phyloP scores from a whole-genome alignment of 1,140 invertebrate species.

The Pachypeltis micranthus region DNA sequence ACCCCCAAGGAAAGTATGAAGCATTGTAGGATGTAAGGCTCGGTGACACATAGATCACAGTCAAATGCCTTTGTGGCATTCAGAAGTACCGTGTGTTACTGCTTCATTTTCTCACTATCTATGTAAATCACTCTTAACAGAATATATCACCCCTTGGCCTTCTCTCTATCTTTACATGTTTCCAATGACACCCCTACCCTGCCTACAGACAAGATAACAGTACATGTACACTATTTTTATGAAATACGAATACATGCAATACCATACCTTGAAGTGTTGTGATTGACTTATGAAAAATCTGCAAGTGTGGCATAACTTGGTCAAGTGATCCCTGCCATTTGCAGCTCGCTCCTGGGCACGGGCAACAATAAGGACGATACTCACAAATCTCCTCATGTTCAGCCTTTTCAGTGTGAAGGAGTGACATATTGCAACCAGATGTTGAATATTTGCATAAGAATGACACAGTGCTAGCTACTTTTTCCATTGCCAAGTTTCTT shows the following conservation, averaged over 20 bases:
- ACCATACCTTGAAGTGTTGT: slow-evolving; percentile 75
- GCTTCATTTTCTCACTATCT: no score
- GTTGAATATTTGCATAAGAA: slow-evolving; percentile 99
- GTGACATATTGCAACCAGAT: slow-evolving; percentile 83
- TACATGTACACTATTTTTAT: slow-evolving; percentile 8
- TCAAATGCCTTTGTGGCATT: no score
- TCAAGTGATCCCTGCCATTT: slow-evolving; percentile 96
- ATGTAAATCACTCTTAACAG: no score
- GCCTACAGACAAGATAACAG: no score
- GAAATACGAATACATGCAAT: slow-evolving; percentile 12
- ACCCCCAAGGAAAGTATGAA: no score
- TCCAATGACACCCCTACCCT: no score
- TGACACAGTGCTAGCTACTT: slow-evolving; percentile 93
- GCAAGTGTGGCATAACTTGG: slow-evolving; percentile 94
- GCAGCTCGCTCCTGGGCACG: slow-evolving; percentile 95
- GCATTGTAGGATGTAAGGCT: no score
- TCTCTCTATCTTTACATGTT: no score
- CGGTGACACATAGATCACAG: no score
- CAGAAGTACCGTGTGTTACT: no score
- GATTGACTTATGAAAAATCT: slow-evolving; percentile 97
- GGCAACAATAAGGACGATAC: slow-evolving; percentile 92
- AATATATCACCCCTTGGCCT: no score
- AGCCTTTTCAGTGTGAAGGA: slow-evolving; percentile 90
- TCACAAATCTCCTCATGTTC: slow-evolving; percentile 98
- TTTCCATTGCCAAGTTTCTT: slow-evolving; percentile 97